Evolutionary conservation across 2,888 invertebrate species (phyloP).

Genomic region (Trissolcus brochymenae): DNA sequence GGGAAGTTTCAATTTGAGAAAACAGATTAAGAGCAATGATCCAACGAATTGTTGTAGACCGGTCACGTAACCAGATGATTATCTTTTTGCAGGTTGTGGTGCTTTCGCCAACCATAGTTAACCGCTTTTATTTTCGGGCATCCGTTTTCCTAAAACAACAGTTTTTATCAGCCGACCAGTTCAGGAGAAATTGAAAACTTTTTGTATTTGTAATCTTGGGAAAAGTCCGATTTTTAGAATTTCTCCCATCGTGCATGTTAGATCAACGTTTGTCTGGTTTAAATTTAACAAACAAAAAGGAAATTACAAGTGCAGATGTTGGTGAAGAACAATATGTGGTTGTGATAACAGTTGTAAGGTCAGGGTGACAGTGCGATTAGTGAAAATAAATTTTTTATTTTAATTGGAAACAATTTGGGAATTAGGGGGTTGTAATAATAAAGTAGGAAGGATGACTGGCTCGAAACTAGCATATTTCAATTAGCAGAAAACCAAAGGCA

Average conservation of each 20-base stretch:
- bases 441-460: conserved; percentile 47
- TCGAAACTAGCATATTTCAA: conserved; percentile 48
- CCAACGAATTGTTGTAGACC: conserved; percentile 13
- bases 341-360: conserved; percentile 21
- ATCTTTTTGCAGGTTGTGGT: conserved; percentile 15
- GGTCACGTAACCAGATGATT: conserved; percentile 13
- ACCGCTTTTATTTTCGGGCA: background rate
- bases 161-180: no score
- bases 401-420: conserved; percentile 22
- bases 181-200: no score
- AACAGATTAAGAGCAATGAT: conserved; percentile 19
- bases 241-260: background rate
- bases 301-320: conserved; percentile 10
- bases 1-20: background rate
- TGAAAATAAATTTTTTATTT: no score
- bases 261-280: no score
- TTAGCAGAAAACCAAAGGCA: conserved; percentile 47
- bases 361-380: conserved; percentile 20
- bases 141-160: background rate
- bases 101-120: background rate
- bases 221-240: background rate
- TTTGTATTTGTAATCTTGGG: no score
- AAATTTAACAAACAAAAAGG: no score
- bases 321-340: conserved; percentile 5
- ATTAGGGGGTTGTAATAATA: conserved; percentile 36